A percentile compares a stretch with the other conserved stretches of the same genome.
Evolutionary conservation across 2,797 vertebrate genomes (phyloP).

Genomic region (Eidolon dupreanum): DNA sequence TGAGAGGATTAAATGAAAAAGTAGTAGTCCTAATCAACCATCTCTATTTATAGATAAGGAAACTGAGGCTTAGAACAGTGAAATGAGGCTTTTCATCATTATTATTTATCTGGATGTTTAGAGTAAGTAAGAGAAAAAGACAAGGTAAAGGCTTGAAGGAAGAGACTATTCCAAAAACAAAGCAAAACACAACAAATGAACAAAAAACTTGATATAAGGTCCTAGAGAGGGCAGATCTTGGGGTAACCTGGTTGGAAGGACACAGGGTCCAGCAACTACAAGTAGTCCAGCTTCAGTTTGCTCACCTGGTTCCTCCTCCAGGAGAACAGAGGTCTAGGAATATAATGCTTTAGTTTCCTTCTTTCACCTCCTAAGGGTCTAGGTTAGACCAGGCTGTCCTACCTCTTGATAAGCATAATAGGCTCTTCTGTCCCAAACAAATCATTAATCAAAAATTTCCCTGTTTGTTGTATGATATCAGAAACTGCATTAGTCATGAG

Average conservation of each 20-base stretch:
- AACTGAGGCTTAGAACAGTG: neutral
- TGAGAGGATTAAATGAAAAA: slow-evolving; percentile 2
- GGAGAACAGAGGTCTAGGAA: neutral
- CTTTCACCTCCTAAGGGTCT: neutral
- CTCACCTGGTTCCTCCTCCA: neutral
- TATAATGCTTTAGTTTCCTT: neutral
- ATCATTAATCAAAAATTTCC: neutral
- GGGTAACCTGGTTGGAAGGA: neutral
- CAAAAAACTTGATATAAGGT: neutral
- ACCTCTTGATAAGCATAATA: neutral
- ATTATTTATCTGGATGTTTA: slow-evolving; percentile 1
- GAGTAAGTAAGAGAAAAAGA: neutral
- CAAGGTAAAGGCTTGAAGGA: neutral
- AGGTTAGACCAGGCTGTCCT: neutral
- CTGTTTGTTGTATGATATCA: neutral
- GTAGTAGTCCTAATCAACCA: neutral
- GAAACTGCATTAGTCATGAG: neutral
- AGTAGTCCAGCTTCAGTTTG: neutral
- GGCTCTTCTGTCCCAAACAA: neutral
- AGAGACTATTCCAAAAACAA: neutral
- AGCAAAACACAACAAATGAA: neutral
- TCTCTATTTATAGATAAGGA: neutral
- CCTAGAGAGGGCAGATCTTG: neutral
- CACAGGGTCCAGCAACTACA: neutral
- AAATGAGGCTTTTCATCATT: neutral